Conservation (phyloP, 1,140 invertebrate genomes). For the Penaeus indicus region DNA sequence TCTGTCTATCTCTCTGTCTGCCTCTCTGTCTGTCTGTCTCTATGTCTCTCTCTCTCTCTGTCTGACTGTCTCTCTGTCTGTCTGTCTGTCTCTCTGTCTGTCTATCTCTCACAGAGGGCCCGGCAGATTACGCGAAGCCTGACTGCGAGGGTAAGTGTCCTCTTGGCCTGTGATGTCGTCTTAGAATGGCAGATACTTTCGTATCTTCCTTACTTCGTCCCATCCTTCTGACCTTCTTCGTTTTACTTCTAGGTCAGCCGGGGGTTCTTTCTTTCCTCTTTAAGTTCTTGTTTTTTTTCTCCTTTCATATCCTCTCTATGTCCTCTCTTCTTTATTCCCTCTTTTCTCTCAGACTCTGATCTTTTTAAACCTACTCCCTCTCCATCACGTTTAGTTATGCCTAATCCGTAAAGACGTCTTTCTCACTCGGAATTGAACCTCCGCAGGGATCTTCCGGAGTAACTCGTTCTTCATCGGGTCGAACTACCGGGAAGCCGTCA, state of each 20-base stretch:
- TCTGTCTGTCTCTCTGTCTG: conserved; percentile 87
- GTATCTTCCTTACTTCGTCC: neutral
- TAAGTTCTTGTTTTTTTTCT: neutral
- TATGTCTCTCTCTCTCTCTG: conserved; percentile 78
- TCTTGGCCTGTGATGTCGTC: neutral
- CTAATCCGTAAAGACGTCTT: too few species aligned
- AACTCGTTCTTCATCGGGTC: conserved; percentile 92
- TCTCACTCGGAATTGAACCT: conserved; percentile 32
- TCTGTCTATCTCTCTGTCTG: too few species aligned
- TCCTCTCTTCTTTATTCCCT: neutral
- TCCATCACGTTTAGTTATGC: too few species aligned
- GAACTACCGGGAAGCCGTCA: conserved; percentile 89
- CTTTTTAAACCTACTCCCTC: too few species aligned
- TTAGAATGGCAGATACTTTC: neutral
- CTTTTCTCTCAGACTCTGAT: neutral
- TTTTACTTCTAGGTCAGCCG: too few species aligned
- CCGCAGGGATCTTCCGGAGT: conserved; percentile 80
- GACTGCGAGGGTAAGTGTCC: conserved; percentile 78
- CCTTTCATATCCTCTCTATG: neutral
- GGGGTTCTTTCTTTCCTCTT: neutral
- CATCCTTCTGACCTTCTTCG: too few species aligned
- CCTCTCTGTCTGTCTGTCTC: too few species aligned
- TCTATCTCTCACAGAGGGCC: conserved; percentile 95
- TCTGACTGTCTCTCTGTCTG: too few species aligned
- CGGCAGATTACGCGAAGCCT: conserved; percentile 83